Evolutionary conservation across 2,888 invertebrate species (phyloP).

Genomic region (Drosophila pseudotakahashii): DNA sequence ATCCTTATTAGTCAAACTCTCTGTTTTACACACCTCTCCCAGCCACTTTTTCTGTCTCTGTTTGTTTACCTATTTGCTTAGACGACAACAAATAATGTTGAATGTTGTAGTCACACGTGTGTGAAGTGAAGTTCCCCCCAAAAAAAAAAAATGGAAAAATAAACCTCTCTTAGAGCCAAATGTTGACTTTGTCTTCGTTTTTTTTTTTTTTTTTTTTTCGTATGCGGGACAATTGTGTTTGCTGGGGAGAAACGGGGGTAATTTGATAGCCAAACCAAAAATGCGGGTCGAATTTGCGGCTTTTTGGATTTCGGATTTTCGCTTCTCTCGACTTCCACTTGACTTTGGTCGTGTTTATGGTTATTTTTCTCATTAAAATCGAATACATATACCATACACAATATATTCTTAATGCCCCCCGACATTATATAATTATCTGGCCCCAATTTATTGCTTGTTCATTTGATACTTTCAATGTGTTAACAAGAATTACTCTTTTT

Average conservation of each 20-base stretch:
- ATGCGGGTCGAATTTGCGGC: conserved; percentile 65
- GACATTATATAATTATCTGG: conserved; percentile 47
- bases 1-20: conserved; percentile 52
- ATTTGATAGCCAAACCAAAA: conserved; percentile 61
- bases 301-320: conserved; percentile 40
- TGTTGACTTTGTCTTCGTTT: conserved; percentile 57
- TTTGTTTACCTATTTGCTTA: conserved; percentile 74
- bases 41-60: conserved; percentile 12
- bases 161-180: conserved; percentile 22
- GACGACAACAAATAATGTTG: conserved; percentile 68
- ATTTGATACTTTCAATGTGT: conserved; percentile 53
- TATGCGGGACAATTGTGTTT: conserved; percentile 66
- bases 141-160: not conserved
- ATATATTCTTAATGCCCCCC: conserved; percentile 29
- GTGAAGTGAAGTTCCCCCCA: conserved; percentile 6
- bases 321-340: conserved; percentile 28
- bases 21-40: conserved; percentile 11
- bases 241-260: conserved; percentile 41
- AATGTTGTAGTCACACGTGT: conserved; percentile 61
- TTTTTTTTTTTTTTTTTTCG: conserved; percentile 15
- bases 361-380: conserved; percentile 36
- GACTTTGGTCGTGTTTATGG: conserved; percentile 13
- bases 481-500: conserved; percentile 30
- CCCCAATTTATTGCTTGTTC: conserved; percentile 49
- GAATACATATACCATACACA: conserved; percentile 22